A percentile compares a stretch with the other conserved stretches of the same genome.
Conservation (phyloP, 2,113 vertebrate species). For the Geococcyx californianus region DNA sequence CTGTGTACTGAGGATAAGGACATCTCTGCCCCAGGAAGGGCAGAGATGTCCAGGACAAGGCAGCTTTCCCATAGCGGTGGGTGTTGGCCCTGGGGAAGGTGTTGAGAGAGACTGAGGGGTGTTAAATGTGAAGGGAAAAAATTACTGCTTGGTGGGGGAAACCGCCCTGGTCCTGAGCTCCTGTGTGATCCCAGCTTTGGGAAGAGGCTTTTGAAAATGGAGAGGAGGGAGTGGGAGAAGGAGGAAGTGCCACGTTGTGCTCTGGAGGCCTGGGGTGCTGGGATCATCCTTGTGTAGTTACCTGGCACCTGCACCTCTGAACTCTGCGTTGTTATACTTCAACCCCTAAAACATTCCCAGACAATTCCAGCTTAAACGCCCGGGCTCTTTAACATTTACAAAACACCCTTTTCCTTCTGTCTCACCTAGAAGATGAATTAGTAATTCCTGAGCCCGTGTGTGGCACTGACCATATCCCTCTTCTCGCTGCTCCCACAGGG, state of each 20-base stretch:
- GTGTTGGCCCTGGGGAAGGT: not conserved
- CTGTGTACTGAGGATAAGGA: not conserved
- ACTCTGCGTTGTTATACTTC: rapidly evolving
- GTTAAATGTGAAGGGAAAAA: not conserved
- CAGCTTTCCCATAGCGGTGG: rapidly evolving
- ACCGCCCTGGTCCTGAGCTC: rapidly evolving
- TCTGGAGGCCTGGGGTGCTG: not conserved
- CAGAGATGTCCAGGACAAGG: not conserved
- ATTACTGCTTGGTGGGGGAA: rapidly evolving
- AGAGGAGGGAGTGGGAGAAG: not conserved
- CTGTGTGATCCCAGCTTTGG: not conserved
- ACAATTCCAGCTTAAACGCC: not conserved
- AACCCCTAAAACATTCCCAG: rapidly evolving
- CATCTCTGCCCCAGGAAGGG: rapidly evolving
- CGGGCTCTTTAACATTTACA: not conserved
- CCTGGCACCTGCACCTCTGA: not conserved
- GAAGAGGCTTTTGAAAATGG: rapidly evolving
- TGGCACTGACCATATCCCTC: not conserved
- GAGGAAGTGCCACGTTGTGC: rapidly evolving
- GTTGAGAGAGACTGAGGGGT: not conserved
- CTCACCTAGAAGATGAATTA: not conserved
- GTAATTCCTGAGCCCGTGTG: rapidly evolving
- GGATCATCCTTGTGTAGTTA: rapidly evolving
- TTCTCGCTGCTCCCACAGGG: not conserved
- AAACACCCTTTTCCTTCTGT: rapidly evolving